Evolutionary conservation across 2,888 invertebrate species (phyloP), one percentile per base, ranked within the genome.

Genomic region (Orthosia cruda): DNA sequence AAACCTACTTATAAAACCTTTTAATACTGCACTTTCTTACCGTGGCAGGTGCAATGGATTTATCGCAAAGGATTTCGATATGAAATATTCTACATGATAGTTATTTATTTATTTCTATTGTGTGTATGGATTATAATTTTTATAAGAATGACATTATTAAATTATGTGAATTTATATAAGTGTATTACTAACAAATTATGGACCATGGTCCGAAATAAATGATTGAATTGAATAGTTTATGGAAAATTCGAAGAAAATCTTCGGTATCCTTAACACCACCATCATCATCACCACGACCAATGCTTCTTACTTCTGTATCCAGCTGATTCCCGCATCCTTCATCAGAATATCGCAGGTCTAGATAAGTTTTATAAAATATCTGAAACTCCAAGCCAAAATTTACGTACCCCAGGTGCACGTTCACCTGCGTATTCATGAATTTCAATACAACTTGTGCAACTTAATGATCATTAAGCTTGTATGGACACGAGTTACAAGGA

Each of bases 1-100:
- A 87, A n/a, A n/a, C n/a, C n/a, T 83, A 88, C 87, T 84, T 84
- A 89, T 85, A 86, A 85, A 89, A 82, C 77, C 84, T 88, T 88
- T 88, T 86, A 89, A 89, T 88, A 83, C 88, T 85, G 84, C 84
- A 82, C 80, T 82, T 87, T 81, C 68, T 67, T 77, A 45, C 58
- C n/a, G 77, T 71, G 75, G 70, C 89, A 89, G 88, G 87, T 89
- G 89, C 80, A 77, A 68, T 45, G 71, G 86, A 86, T 88, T 86
- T 89, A 87, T 83, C 72, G 74, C 49, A 47, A 75, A 80, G 75
- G 77, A 74, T 75, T 86, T 75, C 59, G 62, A 77, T 75, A 70
- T 76, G 76, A 80, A 26, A 26, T 26, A 26, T 26, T 26, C 26
- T 26, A 2, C 26, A 26, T 26, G 26, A 26, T 3, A 26, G n/a